These are phyloP conservation scores for Lepus americanus DNA, from an alignment of 2,113 vertebrate species.

Conservation along the genomic window DNA sequence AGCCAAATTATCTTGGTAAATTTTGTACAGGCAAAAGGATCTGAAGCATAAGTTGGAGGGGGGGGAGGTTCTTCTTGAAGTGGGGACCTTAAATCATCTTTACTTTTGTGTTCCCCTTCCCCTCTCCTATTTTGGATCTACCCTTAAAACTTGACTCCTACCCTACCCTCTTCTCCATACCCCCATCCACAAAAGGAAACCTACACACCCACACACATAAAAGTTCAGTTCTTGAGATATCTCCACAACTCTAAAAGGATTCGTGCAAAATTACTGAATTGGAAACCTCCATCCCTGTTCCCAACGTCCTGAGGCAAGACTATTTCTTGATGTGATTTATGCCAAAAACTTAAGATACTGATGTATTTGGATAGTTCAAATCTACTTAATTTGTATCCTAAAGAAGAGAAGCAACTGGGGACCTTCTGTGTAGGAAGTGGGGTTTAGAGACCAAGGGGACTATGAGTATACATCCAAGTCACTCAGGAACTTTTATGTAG, in stretches of 20 bases:
- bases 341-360: background rate
- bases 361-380: background rate
- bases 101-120: slow-evolving; percentile 35
- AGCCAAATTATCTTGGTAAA: slow-evolving; percentile 83
- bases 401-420: slow-evolving; percentile 3
- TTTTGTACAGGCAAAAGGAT: slow-evolving; percentile 76
- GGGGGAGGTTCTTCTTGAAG: background rate
- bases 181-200: background rate
- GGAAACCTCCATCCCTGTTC: background rate
- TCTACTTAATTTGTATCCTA: slow-evolving; percentile 4
- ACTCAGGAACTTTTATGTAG: slow-evolving; percentile 74
- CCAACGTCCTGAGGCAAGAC: slow-evolving; percentile 11
- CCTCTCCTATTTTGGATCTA: background rate
- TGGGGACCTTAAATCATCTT: slow-evolving; percentile 18
- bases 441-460: slow-evolving; percentile 56
- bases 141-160: slow-evolving; percentile 12
- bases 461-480: slow-evolving; percentile 62
- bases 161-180: background rate
- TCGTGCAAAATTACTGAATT: background rate
- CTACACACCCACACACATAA: background rate
- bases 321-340: slow-evolving; percentile 20
- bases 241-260: background rate
- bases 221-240: background rate
- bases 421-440: slow-evolving; percentile 42
- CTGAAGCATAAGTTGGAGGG: slow-evolving; percentile 52